Evolutionary conservation across 2,797 vertebrate species (phyloP), one percentile per base, ranked within the genome.

Genomic region (Brachymystax lenok): DNA sequence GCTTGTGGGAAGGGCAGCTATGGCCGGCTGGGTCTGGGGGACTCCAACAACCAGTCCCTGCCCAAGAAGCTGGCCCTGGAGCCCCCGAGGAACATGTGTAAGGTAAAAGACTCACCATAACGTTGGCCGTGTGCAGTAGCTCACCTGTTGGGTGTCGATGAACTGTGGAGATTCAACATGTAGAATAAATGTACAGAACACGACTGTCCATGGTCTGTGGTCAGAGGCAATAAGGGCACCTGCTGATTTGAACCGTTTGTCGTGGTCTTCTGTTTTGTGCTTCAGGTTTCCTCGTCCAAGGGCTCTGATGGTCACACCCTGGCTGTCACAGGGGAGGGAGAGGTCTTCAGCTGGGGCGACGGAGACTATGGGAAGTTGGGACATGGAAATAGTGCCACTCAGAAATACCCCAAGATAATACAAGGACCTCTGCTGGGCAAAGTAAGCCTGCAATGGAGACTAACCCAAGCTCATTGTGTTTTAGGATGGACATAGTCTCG

Each of bases 1-100:
- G 90, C 90, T 61, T 92, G 90, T 66, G 90, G 90, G n/a, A 92
- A 92, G 80, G 90, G 90, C 52, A 92, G 90, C 77, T 92, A 92
- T 61, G 90, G 90, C 12, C 85, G 90, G 19, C 87, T 92, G 75
- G 90, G 90, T 21, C 86, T 92, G 17, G 90, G 90, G 2, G 90
- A 92, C 82, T 92, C 90, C 71, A 92, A 92, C 81, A 92, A 92
- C 79, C 90, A 92, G 78, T 91, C 90, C 3, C 82, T 89, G 73
- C 90, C 89, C 46, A 92, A 92, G 77, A 92, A 92, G 73, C 85
- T 92, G 66, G 86, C 84, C 27, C 87, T 92, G 77, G 90, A 92
- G 67, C 90, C 89, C 0, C 84, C 87, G 0, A 86, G 88, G 27
- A 86, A 69, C 79, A 86, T 91, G 84, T 77, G 85, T 73, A 90